Percentiles rank a stretch among this genome's conserved stretches.
Conservation (phyloP, 2,113 vertebrate genomes). For the Acanthochromis polyacanthus region DNA sequence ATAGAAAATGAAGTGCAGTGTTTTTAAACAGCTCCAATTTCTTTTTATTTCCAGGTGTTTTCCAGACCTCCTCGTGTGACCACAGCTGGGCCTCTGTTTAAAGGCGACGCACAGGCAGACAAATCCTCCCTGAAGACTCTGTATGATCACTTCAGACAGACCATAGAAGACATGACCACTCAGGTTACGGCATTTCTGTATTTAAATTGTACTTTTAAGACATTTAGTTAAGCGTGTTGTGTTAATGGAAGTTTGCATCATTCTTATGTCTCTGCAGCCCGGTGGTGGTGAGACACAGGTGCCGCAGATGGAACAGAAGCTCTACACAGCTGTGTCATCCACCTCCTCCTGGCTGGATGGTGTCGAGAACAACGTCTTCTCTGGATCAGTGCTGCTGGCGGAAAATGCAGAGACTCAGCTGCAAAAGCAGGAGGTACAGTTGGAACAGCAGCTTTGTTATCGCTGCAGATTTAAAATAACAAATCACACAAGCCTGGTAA, state of each 20-base stretch:
- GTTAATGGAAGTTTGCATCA: not conserved
- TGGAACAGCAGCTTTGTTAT: not conserved
- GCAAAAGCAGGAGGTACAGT: conserved; percentile 88
- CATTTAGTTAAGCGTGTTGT: not conserved
- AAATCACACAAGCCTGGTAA: not conserved
- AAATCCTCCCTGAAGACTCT: conserved; percentile 86
- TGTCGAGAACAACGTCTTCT: conserved; percentile 89
- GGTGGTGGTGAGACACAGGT: conserved; percentile 74
- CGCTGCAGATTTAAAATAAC: not conserved
- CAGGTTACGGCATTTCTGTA: conserved; percentile 70
- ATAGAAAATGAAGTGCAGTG: not conserved
- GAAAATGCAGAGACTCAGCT: conserved; percentile 89
- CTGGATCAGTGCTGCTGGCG: conserved; percentile 84
- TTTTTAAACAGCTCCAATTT: not conserved
- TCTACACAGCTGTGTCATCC: conserved; percentile 88
- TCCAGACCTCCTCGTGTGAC: conserved; percentile 87
- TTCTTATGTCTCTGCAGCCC: conserved; percentile 70
- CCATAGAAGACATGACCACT: conserved; percentile 87
- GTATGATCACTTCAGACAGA: conserved; percentile 87
- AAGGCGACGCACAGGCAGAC: conserved; percentile 83
- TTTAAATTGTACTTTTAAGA: not conserved
- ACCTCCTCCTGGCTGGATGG: conserved; percentile 91
- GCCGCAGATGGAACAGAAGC: conserved; percentile 87
- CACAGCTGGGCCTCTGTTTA: conserved; percentile 84
- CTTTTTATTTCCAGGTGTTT: conserved; percentile 83